Percentiles rank a stretch among this genome's conserved stretches.
phyloP scores from a whole-genome alignment of 2,888 invertebrate species.

The Limenitis camilla region DNA sequence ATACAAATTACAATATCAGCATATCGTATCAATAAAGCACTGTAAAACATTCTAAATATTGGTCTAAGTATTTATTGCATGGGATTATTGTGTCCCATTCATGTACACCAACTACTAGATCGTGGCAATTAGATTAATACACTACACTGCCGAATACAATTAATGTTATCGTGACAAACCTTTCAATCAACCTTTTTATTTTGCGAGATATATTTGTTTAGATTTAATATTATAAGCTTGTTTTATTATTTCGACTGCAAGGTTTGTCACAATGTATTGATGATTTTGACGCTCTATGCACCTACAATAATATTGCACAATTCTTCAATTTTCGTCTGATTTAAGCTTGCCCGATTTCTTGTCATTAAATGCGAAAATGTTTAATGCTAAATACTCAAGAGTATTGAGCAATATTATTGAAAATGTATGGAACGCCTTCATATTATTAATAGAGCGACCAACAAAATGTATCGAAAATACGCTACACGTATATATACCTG shows the following conservation, averaged over 20 bases:
- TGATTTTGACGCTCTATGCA: neutral
- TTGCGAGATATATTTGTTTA: too few species aligned
- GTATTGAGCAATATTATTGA: neutral
- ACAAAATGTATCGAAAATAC: conserved; percentile 3
- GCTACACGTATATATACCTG: conserved; percentile 6
- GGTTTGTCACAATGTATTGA: conserved; percentile 12
- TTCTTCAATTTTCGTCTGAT: too few species aligned
- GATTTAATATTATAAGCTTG: neutral
- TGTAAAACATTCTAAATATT: conserved; percentile 72
- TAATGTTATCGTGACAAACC: conserved; percentile 11
- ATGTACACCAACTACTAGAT: conserved; percentile 48
- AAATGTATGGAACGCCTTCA: neutral
- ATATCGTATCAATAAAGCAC: conserved; percentile 62
- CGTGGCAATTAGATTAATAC: conserved; percentile 43
- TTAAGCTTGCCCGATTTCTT: too few species aligned
- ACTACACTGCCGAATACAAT: conserved; percentile 20
- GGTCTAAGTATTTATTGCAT: conserved; percentile 71
- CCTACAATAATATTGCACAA: too few species aligned
- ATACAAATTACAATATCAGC: conserved; percentile 63
- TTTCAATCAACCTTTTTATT: neutral
- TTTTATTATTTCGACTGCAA: neutral
- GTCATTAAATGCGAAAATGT: too few species aligned
- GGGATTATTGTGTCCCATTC: conserved; percentile 42
- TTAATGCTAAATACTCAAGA: too few species aligned
- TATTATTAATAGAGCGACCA: conserved; percentile 10